Evolutionary conservation across 2,113 vertebrate species (phyloP).

Genomic region (Sinosuthora webbiana): DNA sequence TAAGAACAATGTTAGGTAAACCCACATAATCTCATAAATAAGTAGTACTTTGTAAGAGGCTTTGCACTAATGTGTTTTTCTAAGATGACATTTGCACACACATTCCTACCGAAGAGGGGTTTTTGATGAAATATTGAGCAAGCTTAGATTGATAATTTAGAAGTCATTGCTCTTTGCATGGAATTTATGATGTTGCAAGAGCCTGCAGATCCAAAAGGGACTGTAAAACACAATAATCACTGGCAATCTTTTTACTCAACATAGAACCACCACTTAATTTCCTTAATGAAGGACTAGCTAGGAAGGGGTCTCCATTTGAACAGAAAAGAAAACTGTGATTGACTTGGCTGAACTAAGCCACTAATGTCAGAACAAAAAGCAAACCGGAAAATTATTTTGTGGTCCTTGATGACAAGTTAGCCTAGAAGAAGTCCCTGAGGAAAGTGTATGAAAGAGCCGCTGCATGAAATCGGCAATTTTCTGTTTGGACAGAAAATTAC

Average conservation of each 20-base stretch:
- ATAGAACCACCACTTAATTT: not conserved
- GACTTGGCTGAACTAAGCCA: not conserved
- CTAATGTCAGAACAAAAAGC: not conserved
- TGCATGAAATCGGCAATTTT: not conserved
- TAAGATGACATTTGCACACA: slow-evolving; percentile 22
- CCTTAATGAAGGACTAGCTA: not conserved
- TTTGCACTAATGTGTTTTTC: slow-evolving; percentile 3
- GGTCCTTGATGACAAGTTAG: not conserved
- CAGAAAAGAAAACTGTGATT: not conserved
- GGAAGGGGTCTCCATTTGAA: not conserved
- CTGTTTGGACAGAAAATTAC: not conserved
- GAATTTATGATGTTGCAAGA: slow-evolving; percentile 42
- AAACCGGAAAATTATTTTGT: not conserved
- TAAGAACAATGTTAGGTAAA: not conserved
- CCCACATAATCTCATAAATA: not conserved
- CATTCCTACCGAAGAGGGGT: not conserved
- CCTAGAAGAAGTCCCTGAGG: not conserved
- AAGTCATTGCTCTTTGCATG: not conserved
- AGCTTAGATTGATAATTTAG: not conserved
- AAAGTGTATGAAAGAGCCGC: not conserved
- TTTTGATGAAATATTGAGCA: slow-evolving; percentile 7
- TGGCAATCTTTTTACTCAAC: not conserved
- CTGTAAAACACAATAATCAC: not conserved
- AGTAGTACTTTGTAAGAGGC: not conserved
- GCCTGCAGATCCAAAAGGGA: not conserved